Evolutionary conservation across 2,888 invertebrate species (phyloP), one percentile per base, ranked within the genome.

Genomic region (Phyllotreta cruciferae): DNA sequence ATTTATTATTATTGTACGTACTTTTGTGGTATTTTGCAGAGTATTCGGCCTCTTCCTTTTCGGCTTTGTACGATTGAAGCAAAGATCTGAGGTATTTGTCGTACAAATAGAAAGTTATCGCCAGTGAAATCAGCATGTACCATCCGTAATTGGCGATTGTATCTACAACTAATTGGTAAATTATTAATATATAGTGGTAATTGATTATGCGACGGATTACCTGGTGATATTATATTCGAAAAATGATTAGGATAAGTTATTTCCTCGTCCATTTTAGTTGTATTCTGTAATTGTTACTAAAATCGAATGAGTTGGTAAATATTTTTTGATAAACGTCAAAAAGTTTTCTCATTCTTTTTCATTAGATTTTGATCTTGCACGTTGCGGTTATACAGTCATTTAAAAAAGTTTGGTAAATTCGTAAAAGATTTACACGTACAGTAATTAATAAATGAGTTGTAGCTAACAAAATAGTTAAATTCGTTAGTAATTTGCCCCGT

Each of bases 11-110:
- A 44, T 6, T 11, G 34, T 45, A 56, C 71, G 73, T 76, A 83
- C 83, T 77, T 78, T 83, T 83, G 63, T 83, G 82, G 72, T 83
- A 83, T 68, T 82, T 82, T 24, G 79, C 82, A 14, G 76, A 75
- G 72, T 82, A 83, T 64, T 82, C 79, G 24, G 71, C 67, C 36
- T 82, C 80, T 7, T 78, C 79, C 62, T 69, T 78, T 42, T 70
- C 72, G 13, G 73, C 65, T 56, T 71, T 78, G 78, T 82, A 82
- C 1, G 55, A 74, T 9, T 69, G 68, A 63, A 81, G 77, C 53
- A 71, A 73, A 49, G 78, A 74, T 52, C 72, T 67, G n/a, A 82
- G 50, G 14, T 63, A 68, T 64, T 78, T 79, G 11, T 78, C 78
- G 61, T 76, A 81, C 10, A 77, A 66, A 57, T 79, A 81, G 60